Conservation (phyloP, 2,888 invertebrate species). For the Oscheius onirici region DNA sequence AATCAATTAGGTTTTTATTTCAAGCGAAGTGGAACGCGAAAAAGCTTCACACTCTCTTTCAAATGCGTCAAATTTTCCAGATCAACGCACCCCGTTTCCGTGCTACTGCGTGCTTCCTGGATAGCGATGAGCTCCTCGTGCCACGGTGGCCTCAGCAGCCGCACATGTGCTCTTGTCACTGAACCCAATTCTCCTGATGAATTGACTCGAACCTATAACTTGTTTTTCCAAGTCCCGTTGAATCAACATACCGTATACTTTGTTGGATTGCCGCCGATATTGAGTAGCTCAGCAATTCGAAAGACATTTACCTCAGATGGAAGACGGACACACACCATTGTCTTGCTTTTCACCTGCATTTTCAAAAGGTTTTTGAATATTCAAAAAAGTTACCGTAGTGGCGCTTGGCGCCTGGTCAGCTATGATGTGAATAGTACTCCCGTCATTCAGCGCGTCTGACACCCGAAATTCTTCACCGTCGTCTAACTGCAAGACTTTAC, state of each 20-base stretch:
- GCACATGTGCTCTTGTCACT: conserved; percentile 88
- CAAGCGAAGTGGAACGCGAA: background rate
- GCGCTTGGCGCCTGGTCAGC: conserved; percentile 58
- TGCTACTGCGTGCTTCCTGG: conserved; percentile 31
- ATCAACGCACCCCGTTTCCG: conserved; percentile 22
- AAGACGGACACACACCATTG: conserved; percentile 47
- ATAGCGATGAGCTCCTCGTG: conserved; percentile 82
- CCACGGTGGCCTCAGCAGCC: conserved; percentile 93
- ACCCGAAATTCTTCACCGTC: conserved; percentile 47
- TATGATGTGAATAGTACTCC: conserved; percentile 45
- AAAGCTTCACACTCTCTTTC: background rate
- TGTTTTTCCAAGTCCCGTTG: background rate
- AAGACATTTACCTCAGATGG: conserved; percentile 29
- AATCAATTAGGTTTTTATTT: background rate
- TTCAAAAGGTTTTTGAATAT: no score
- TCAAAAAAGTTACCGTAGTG: conserved; percentile 17
- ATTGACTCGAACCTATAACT: conserved; percentile 27
- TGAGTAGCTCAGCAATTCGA: conserved; percentile 41
- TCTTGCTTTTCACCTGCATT: conserved; percentile 36
- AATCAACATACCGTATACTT: conserved; percentile 37
- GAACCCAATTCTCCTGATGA: conserved; percentile 71
- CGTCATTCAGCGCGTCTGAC: conserved; percentile 41
- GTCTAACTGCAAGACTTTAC: conserved; percentile 42
- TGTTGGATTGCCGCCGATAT: conserved; percentile 32
- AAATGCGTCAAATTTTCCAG: conserved; percentile 15